Percentiles rank a stretch among this genome's conserved stretches.
Conservation (phyloP, 2,797 vertebrate genomes). For the Scyliorhinus canicula region DNA sequence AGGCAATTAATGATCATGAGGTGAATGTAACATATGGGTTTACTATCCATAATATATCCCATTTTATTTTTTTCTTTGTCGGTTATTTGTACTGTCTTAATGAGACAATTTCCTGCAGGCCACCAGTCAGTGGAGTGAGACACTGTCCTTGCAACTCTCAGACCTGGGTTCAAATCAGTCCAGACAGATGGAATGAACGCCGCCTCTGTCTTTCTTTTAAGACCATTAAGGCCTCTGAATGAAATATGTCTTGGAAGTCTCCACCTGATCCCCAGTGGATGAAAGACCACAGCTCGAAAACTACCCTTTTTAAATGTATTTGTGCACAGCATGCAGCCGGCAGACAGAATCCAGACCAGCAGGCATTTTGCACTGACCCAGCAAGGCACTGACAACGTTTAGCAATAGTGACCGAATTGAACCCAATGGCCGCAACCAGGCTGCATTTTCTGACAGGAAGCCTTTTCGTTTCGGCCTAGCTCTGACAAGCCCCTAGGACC, state of each 20-base stretch:
- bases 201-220: not conserved
- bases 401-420: not conserved
- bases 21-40: not conserved
- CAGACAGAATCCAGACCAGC: not conserved
- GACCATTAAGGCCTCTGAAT: not conserved
- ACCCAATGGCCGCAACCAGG: not conserved
- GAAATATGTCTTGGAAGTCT: not conserved
- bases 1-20: not conserved
- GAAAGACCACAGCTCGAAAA: not conserved
- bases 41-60: not conserved
- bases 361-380: not conserved
- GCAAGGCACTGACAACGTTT: not conserved
- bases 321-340: not conserved
- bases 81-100: not conserved
- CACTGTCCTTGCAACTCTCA: not conserved
- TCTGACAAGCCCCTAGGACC: not conserved
- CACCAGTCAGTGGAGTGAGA: not conserved
- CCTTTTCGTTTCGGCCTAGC: not conserved
- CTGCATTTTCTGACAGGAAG: not conserved
- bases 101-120: not conserved
- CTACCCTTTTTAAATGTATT: not conserved
- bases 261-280: slow-evolving; percentile 8
- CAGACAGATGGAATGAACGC: not conserved
- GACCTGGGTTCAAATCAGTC: not conserved
- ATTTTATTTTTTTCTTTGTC: not conserved